Conservation (phyloP, 2,113 vertebrate genomes). For the Mesitornis unicolor region DNA sequence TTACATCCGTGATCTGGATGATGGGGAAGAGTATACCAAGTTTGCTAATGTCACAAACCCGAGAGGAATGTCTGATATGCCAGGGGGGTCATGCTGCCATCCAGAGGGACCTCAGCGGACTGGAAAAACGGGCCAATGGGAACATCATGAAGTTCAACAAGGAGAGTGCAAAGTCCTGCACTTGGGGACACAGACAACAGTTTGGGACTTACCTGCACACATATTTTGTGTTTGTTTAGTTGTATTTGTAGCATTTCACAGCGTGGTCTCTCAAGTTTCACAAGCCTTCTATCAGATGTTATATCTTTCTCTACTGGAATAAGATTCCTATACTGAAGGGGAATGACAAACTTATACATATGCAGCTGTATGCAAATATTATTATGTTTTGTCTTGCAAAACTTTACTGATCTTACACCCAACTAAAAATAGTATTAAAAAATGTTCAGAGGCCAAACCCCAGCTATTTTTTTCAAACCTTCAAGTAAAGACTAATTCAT, state of each 20-base stretch:
- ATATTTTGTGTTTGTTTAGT: background rate
- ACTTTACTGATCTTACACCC: background rate
- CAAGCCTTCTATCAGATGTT: background rate
- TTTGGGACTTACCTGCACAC: background rate
- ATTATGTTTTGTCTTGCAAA: background rate
- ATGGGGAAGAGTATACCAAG: no score
- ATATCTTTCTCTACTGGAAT: background rate
- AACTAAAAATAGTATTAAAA: background rate
- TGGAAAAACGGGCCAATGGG: no score
- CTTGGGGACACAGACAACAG: fast-evolving
- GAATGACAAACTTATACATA: background rate
- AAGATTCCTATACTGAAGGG: background rate
- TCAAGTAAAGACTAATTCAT: background rate
- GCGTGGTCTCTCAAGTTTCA: background rate
- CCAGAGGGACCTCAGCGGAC: no score
- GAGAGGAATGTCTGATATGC: no score
- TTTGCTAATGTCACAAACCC: no score
- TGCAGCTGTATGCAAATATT: background rate
- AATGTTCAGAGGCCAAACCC: background rate
- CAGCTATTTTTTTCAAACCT: background rate
- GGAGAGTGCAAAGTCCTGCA: background rate
- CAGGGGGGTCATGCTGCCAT: no score
- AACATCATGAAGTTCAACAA: no score
- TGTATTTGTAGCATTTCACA: background rate
- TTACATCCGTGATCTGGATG: no score